phyloP scores from a whole-genome alignment of 1,140 invertebrate species.

The Paralvinella palmiformis region DNA sequence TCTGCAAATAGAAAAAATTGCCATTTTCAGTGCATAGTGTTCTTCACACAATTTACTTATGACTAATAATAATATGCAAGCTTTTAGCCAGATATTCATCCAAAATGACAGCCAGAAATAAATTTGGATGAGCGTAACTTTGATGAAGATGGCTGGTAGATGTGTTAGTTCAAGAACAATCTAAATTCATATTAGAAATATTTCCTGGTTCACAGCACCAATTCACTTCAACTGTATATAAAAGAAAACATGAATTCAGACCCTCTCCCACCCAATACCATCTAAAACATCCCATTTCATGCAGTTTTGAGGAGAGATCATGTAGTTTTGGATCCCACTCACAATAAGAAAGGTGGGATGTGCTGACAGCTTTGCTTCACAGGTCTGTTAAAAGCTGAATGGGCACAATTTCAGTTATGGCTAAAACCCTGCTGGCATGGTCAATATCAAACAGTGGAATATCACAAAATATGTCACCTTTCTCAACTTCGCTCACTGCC shows the following conservation, averaged over 20 bases:
- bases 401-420: not conserved
- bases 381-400: not conserved
- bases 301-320: no score
- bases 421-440: not conserved
- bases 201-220: not conserved
- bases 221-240: not conserved
- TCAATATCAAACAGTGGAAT: not conserved
- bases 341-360: not conserved
- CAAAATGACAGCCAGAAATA: not conserved
- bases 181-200: no score
- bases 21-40: not conserved
- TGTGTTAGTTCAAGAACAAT: no score
- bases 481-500: not conserved
- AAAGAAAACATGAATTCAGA: no score
- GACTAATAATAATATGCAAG: not conserved
- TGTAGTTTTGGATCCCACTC: not conserved
- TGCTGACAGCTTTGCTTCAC: not conserved
- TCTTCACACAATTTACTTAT: not conserved
- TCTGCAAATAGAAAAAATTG: slow-evolving; percentile 11
- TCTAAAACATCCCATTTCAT: no score
- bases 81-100: not conserved
- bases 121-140: not conserved
- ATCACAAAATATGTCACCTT: no score
- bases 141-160: not conserved
- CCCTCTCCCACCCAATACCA: no score